Base-by-base conservation (phyloP, 2,888 invertebrate species). In the Pherbina coryleti region DNA sequence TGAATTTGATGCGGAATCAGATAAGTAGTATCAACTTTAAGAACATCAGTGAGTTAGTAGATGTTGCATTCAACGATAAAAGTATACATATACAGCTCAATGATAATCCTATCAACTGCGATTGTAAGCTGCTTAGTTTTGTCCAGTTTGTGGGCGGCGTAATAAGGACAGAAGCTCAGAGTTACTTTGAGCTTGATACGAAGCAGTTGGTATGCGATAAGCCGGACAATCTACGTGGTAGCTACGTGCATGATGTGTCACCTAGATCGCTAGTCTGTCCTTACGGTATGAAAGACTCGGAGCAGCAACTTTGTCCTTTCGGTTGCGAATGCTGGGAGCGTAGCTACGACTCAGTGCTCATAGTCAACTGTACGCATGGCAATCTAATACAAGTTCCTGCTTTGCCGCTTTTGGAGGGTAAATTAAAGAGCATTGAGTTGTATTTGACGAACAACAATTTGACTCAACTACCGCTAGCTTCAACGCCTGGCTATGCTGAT, bases 51-150 rank as follows among this genome's bases (percentile, higher is more conserved):
- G 67, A 89, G 1, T 84, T 87, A 0, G 37, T 73, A 5, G 83
- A 83, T 0, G 57, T 81, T 25, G 5, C 34, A 19, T 77, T 77
- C 11, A 76, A 67, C 2, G 51, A 83, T 31, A 82, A 83, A 2
- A 83, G 87, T 44, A 87, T 91, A 0, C 82, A 82, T 0, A 87
- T 93, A 53, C 85, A 88, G 28, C 84, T 94, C 1, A 91, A 90
- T 17, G 85, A 91, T 44, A 94, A 94, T 89, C 93, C 94, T 0
- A 82, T 94, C 8, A 80, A 86, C 3, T 95, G 95, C 82, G 92
- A 93, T 84, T 94, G 94, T 84, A 78, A 86, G 0, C 82, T 92
- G 1, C 90, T 92, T 79, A 86, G 91, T 78, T 91, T 94, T 67
- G 86, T 92, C 0, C 90, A 91, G 60, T 92, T 92, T 81, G 82